These are phyloP conservation scores for Sinocyclocheilus maitianheensis DNA, from an alignment of 2,113 vertebrate genomes.

Conservation along the genomic window DNA sequence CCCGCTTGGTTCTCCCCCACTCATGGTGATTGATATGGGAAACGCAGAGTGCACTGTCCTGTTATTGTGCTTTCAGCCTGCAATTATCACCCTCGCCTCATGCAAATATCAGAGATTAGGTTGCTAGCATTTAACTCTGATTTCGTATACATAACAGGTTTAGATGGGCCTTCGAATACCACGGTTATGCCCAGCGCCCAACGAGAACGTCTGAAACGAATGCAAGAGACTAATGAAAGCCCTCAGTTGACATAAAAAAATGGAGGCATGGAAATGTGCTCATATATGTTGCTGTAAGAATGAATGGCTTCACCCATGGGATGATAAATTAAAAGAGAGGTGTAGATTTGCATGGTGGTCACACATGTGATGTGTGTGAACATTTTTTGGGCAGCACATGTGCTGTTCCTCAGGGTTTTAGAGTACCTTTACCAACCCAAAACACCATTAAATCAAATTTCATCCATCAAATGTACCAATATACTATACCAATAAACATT, in stretches of 20 bases:
- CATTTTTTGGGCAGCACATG: neutral
- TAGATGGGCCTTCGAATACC: constrained; percentile 67
- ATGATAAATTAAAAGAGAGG: constrained; percentile 51
- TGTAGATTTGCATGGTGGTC: constrained; percentile 65
- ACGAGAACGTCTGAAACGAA: constrained; percentile 64
- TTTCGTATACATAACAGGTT: constrained; percentile 74
- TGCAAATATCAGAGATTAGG: constrained; percentile 61
- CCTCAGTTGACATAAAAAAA: constrained; percentile 60
- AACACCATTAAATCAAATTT: neutral
- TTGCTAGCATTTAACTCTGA: constrained; percentile 68
- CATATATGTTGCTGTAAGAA: constrained; percentile 60
- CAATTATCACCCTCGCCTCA: constrained; percentile 68
- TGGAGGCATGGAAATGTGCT: constrained; percentile 63
- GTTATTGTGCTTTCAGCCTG: constrained; percentile 57
- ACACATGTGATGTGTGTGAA: constrained; percentile 34
- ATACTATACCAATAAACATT: neutral
- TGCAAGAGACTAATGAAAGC: constrained; percentile 67
- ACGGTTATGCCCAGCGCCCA: constrained; percentile 44
- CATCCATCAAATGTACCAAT: neutral
- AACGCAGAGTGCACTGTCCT: constrained; percentile 81
- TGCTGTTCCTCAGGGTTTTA: neutral
- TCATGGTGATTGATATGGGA: constrained; percentile 98
- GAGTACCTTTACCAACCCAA: neutral
- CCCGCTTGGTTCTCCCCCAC: constrained; percentile 80
- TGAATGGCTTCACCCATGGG: constrained; percentile 48